Conservation (phyloP, 2,797 vertebrate genomes). For the Rhinoraja longicauda region DNA sequence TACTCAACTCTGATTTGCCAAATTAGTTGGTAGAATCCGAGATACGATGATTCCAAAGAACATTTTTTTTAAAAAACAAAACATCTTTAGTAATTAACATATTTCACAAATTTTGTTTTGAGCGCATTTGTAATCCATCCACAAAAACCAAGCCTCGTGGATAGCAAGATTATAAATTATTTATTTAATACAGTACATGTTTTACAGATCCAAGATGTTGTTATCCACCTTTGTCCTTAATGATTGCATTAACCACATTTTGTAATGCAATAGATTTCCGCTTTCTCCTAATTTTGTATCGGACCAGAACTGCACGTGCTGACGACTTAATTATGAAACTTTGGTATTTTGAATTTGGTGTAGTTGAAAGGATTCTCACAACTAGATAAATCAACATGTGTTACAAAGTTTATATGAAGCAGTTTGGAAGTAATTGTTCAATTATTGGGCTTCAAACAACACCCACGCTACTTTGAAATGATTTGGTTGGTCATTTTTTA, state of each 20-base stretch:
- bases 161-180: conserved; percentile 49
- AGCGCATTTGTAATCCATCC: conserved; percentile 25
- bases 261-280: conserved; percentile 57
- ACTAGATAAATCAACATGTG: background rate
- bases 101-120: conserved; percentile 17
- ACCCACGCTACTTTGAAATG: background rate
- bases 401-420: background rate
- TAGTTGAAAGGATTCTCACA: conserved; percentile 13
- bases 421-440: conserved; percentile 28
- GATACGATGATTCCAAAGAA: conserved; percentile 62
- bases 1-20: conserved; percentile 27
- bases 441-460: background rate
- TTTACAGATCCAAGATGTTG: conserved; percentile 51
- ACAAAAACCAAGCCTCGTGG: conserved; percentile 45
- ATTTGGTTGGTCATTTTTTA: conserved; percentile 10
- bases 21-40: conserved; percentile 33
- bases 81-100: conserved; percentile 48
- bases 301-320: background rate
- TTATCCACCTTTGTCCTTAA: conserved; percentile 46
- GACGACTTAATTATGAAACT: conserved; percentile 21
- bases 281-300: background rate
- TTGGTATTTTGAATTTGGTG: background rate
- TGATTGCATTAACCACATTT: conserved; percentile 56
- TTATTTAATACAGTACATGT: conserved; percentile 45
- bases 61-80: conserved; percentile 56